These are phyloP conservation scores for Sceloporus tristichus DNA, from an alignment of 2,113 vertebrate species.

Conservation along the genomic window DNA sequence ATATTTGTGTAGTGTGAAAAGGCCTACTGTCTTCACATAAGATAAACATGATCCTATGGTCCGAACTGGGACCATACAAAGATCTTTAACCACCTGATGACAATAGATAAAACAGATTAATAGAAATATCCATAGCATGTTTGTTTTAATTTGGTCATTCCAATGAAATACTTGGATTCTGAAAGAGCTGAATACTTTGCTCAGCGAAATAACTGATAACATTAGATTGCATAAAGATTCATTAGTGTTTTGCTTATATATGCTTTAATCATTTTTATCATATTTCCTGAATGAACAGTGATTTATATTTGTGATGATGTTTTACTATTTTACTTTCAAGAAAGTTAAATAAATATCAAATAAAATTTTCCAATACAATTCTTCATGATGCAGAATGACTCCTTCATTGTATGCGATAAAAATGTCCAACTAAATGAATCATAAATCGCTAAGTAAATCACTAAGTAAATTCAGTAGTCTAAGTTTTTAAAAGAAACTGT, in stretches of 20 bases:
- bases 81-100: too few relatives aligned
- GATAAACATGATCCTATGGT: background rate
- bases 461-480: too few relatives aligned
- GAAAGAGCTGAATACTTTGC: background rate
- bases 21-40: too few relatives aligned
- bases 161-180: background rate
- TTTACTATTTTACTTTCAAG: background rate
- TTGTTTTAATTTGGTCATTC: background rate
- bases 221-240: background rate
- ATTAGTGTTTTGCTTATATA: background rate
- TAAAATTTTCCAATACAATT: background rate
- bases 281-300: background rate
- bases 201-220: background rate
- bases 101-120: background rate
- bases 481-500: background rate
- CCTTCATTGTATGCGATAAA: slow-evolving; percentile 33
- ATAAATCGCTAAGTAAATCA: too few relatives aligned
- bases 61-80: background rate
- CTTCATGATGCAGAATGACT: slow-evolving; percentile 27
- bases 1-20: too few relatives aligned
- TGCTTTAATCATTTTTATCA: background rate
- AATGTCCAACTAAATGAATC: slow-evolving; percentile 45
- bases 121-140: background rate
- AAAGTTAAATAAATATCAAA: background rate
- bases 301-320: background rate